Evolutionary conservation across 2,797 vertebrate species (phyloP).

Genomic region (Bucorvus abyssinicus): DNA sequence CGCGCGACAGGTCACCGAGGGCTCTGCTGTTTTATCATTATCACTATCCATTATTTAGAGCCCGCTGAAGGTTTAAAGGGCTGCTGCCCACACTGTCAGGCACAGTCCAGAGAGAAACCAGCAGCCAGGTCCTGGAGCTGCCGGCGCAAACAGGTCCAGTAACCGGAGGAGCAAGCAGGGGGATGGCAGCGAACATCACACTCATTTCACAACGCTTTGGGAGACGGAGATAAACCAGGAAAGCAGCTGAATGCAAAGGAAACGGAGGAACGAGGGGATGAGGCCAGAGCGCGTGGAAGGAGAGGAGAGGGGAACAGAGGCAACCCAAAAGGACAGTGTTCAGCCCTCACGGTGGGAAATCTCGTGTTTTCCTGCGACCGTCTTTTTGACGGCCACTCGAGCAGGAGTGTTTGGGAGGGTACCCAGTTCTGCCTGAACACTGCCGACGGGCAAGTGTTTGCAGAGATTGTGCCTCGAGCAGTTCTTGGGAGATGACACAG

Average conservation of each 20-base stretch:
- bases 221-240: not conserved
- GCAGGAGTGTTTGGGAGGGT: not conserved
- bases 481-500: not conserved
- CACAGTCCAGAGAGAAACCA: accelerated
- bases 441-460: accelerated
- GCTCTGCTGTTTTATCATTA: not conserved
- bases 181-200: not conserved
- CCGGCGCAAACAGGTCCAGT: accelerated
- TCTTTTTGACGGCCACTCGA: not conserved
- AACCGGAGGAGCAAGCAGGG: accelerated
- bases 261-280: not conserved
- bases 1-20: not conserved
- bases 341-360: not conserved
- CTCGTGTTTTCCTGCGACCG: not conserved
- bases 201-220: not conserved
- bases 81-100: not conserved
- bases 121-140: not conserved
- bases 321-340: not conserved
- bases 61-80: not conserved
- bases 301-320: not conserved
- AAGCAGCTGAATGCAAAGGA: not conserved
- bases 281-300: not conserved
- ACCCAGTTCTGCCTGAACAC: not conserved
- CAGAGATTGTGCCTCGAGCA: not conserved
- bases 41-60: no score